Evolutionary conservation across 2,113 vertebrate genomes (phyloP).

Genomic region (Procapra przewalskii): DNA sequence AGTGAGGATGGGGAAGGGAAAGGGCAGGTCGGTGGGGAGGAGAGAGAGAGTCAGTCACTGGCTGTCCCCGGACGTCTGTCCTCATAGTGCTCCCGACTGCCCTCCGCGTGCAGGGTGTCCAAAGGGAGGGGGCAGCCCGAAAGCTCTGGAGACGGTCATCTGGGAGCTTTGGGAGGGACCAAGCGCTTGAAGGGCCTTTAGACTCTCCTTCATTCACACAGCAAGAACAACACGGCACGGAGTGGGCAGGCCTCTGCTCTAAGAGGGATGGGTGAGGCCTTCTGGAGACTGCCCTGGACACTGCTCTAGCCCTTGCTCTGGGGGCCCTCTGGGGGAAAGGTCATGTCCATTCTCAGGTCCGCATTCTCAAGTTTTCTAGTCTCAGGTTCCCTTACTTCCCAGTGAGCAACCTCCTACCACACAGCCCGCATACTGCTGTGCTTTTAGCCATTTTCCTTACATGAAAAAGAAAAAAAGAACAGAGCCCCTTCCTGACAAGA

Average conservation of each 20-base stretch:
- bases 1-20: slow-evolving; percentile 38
- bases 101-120: not conserved
- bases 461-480: not conserved
- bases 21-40: not conserved
- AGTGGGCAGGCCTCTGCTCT: not conserved
- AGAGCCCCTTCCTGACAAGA: not conserved
- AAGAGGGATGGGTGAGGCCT: not conserved
- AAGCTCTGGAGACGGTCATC: not conserved
- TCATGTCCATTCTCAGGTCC: not conserved
- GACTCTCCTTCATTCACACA: not conserved
- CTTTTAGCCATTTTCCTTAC: not conserved
- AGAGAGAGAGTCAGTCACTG: slow-evolving; percentile 49
- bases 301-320: not conserved
- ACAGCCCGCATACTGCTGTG: not conserved
- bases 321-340: not conserved
- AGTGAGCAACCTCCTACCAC: not conserved
- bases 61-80: not conserved
- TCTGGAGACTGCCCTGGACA: not conserved
- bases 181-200: not conserved
- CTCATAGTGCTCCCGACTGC: not conserved
- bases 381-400: not conserved
- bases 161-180: not conserved
- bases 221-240: not conserved
- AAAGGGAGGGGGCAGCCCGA: not conserved
- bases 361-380: not conserved